Conservation (phyloP, 1,140 invertebrate species). For the Trichonephila inaurata region DNA sequence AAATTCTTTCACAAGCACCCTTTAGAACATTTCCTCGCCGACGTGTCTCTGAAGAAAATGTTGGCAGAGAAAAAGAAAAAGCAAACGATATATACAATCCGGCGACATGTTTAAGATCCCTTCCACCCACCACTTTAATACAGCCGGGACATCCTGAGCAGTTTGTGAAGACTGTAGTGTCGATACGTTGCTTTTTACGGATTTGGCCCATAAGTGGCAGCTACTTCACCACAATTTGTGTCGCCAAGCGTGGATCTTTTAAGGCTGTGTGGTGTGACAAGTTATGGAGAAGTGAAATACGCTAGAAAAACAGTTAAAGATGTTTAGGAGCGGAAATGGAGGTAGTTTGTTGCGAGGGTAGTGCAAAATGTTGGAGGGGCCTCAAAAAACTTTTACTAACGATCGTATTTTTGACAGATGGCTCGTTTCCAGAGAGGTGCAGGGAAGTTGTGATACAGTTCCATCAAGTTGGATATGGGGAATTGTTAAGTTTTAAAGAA, state of each 20-base stretch:
- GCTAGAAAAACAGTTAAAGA: constrained; percentile 23
- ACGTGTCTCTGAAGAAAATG: not conserved
- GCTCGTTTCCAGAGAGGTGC: not conserved
- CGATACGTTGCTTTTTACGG: constrained; percentile 36
- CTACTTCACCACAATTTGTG: not conserved
- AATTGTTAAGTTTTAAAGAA: not conserved
- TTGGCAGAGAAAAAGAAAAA: not conserved
- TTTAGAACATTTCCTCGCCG: constrained; percentile 1
- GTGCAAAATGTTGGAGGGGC: not conserved
- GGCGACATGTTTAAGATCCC: constrained; percentile 44
- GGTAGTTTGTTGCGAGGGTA: not conserved
- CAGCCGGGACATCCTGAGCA: not conserved
- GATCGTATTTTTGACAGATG: constrained; percentile 35
- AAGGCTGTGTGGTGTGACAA: not conserved
- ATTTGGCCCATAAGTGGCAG: not conserved
- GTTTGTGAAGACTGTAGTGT: not conserved
- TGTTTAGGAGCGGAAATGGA: constrained; percentile 18
- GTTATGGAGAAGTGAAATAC: not conserved
- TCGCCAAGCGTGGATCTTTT: not conserved
- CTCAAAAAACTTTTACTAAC: not conserved
- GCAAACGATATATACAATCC: not conserved
- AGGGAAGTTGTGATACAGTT: not conserved
- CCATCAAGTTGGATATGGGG: not conserved
- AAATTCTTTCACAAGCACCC: constrained; percentile 19
- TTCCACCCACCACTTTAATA: not conserved